Evolutionary conservation across 2,113 vertebrate species (phyloP), one percentile per base, ranked within the genome.

Genomic region (Psophia crepitans): DNA sequence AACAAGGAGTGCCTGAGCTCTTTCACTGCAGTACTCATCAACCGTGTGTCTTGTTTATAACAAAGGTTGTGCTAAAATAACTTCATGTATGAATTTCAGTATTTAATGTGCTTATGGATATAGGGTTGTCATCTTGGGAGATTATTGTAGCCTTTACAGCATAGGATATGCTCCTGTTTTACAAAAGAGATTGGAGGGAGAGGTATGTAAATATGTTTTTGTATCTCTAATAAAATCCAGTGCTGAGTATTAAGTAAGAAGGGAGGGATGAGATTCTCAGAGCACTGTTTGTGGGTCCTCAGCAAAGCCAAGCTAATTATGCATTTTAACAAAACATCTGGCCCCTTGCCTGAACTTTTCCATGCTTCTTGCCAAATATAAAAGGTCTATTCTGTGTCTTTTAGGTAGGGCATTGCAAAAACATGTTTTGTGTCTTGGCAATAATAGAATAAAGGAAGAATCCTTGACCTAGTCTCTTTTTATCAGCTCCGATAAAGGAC

Each of bases 301-400:
- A 60, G 56, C 60, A 58, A 84, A 93, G 46, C 69, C 56, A 64
- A 78, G 21, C 41, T 15, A 16, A 2, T 93, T 87, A 90, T 65
- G 77, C 32, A 5, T 89, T 95, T 87, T 44, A 79, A 92, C 88
- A 92, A 93, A 97, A 76, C 69, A 39, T 79, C 49, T 95, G 94
- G 89, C 92, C 32, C 5, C 21, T 87, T 89, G 92, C 94, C 95
- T 93, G 28, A 96, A 89, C 20, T 87, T 96, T 96, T 95, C 92
- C 90, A 37, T 92, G 84, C 64, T 89, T 93, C 86, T 97, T 96
- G 97, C 89, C 96, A 96, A 92, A 92, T 92, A 71, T 35, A 81
- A 86, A 96, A 96, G 90, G 48, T 82, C 90, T 93, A 61, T 4
- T 93, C 61, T 71, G 9, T 44, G 56, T 68, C 85, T 95, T 96